Conservation (phyloP, 2,888 invertebrate genomes). For the Leptinotarsa tumamoca region DNA sequence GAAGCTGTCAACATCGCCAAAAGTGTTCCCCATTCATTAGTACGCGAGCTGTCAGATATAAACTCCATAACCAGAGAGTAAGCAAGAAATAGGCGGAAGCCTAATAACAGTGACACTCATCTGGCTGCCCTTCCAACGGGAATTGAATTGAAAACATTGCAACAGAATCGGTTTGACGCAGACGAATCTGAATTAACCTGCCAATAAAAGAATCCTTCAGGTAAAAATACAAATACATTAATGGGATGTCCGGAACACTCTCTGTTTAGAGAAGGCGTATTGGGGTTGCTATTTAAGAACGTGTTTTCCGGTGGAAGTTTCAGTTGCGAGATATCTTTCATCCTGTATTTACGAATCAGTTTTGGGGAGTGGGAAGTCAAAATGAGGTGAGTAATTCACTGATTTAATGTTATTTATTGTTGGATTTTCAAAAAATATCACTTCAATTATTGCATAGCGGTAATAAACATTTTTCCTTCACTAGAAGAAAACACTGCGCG, state of each 20-base stretch:
- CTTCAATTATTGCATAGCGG: too few relatives aligned
- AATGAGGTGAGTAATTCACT: slow-evolving; percentile 25
- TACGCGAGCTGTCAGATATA: background rate
- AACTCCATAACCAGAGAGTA: background rate
- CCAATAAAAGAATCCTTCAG: slow-evolving; percentile 37
- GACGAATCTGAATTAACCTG: slow-evolving; percentile 29
- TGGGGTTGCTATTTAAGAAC: slow-evolving; percentile 38
- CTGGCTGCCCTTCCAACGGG: too few relatives aligned
- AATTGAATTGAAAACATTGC: slow-evolving; percentile 13
- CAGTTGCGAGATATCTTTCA: slow-evolving; percentile 25
- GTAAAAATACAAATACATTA: slow-evolving; percentile 34
- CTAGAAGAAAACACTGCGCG: too few relatives aligned
- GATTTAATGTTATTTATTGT: background rate
- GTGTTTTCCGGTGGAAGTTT: background rate
- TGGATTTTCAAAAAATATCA: too few relatives aligned
- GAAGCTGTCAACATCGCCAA: background rate
- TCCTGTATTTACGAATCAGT: slow-evolving; percentile 1
- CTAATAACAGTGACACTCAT: too few relatives aligned
- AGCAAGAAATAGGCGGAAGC: too few relatives aligned
- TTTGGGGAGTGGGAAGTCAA: background rate
- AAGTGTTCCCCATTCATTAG: background rate
- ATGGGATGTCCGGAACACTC: slow-evolving; percentile 40
- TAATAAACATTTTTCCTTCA: too few relatives aligned
- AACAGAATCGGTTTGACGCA: slow-evolving; percentile 28
- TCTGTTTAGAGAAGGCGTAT: slow-evolving; percentile 33